These are phyloP conservation scores for Pseudococcus viburni DNA, from an alignment of 2,888 invertebrate genomes.

Conservation along the genomic window DNA sequence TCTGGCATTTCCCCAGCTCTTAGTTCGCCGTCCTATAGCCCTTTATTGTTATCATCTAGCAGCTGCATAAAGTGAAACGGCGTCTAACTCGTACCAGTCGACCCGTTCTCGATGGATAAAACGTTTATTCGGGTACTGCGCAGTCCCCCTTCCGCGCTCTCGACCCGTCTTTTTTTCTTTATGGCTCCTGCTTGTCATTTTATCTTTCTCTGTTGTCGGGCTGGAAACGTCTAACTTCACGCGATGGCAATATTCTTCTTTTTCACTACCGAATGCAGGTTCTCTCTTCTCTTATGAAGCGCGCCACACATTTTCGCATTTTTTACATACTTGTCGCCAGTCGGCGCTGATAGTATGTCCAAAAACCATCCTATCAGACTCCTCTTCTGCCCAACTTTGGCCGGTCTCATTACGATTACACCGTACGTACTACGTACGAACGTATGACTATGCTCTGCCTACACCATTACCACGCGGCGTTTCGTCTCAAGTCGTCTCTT, in stretches of 20 bases:
- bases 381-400: background rate
- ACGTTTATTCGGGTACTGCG: slow-evolving; percentile 66
- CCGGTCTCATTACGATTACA: background rate
- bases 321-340: slow-evolving; percentile 66
- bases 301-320: slow-evolving; percentile 65
- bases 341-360: slow-evolving; percentile 64
- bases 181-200: slow-evolving; percentile 65
- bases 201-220: slow-evolving; percentile 66
- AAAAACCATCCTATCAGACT: background rate
- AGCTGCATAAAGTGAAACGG: slow-evolving; percentile 73
- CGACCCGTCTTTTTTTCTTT: slow-evolving; percentile 65
- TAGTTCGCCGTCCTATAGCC: slow-evolving; percentile 72
- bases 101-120: slow-evolving; percentile 68
- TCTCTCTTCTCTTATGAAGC: slow-evolving; percentile 49
- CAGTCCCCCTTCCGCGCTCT: slow-evolving; percentile 66
- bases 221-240: slow-evolving; percentile 66
- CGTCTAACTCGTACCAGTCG: slow-evolving; percentile 67
- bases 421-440: too few species aligned
- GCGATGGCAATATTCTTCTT: slow-evolving; percentile 66
- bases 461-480: background rate
- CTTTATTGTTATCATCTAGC: slow-evolving; percentile 74
- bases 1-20: slow-evolving; percentile 70
- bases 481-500: background rate
- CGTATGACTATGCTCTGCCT: background rate
- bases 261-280: slow-evolving; percentile 65